Conservation (phyloP, 2,113 vertebrate species). For the Mesocricetus auratus region DNA sequence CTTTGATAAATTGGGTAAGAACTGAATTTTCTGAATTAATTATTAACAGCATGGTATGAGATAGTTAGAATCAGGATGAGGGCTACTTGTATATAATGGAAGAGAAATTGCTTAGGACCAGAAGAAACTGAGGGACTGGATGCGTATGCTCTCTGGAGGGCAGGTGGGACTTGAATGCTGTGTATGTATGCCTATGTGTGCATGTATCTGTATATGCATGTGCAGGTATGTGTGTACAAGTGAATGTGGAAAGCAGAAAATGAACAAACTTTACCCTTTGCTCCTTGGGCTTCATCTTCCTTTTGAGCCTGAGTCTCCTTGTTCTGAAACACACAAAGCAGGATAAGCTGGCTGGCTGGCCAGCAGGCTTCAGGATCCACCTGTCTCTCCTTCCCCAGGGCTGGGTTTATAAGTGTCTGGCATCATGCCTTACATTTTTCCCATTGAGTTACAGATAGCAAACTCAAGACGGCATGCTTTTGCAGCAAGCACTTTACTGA, state of each 20-base stretch:
- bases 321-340: not conserved
- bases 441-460: not conserved
- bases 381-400: not conserved
- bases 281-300: no score
- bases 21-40: constrained; percentile 34
- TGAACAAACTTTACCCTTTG: not conserved
- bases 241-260: not conserved
- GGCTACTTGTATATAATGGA: not conserved
- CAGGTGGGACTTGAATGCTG: not conserved
- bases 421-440: no score
- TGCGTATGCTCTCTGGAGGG: no score
- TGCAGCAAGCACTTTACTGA: not conserved
- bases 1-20: constrained; percentile 30
- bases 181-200: not conserved
- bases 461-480: not conserved
- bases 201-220: not conserved
- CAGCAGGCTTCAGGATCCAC: not conserved
- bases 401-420: not conserved
- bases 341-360: no score
- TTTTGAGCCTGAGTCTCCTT: not conserved
- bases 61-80: not conserved
- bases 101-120: not conserved
- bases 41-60: not conserved
- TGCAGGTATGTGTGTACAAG: no score
- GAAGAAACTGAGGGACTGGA: not conserved